phyloP scores from a whole-genome alignment of 2,113 vertebrate species.

The Nothocercus nigrocapillus region DNA sequence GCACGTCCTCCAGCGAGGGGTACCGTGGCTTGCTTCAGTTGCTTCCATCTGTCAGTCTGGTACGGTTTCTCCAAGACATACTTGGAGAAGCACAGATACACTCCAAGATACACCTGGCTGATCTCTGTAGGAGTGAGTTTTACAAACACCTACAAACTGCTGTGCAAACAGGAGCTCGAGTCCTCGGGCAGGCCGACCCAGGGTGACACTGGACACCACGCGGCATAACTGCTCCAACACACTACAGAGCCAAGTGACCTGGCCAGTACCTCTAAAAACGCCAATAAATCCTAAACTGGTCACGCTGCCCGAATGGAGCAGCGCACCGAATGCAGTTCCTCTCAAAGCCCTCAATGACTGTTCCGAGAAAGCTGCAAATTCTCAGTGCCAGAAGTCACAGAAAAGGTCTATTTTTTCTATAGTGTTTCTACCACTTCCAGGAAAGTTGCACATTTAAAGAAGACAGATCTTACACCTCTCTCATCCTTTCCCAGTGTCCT shows the following conservation, averaged over 20 bases:
- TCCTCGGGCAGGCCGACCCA: not conserved
- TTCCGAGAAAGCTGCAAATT: not conserved
- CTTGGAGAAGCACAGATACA: no score
- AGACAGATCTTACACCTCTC: not conserved
- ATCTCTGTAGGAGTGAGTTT: not conserved
- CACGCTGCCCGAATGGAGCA: not conserved
- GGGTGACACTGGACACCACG: not conserved
- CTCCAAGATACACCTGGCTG: not conserved
- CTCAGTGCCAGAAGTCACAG: not conserved
- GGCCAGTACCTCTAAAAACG: not conserved
- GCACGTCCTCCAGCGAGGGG: not conserved
- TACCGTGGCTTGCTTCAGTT: not conserved
- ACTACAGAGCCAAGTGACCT: fast-evolving
- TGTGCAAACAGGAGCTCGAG: not conserved
- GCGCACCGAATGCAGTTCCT: not conserved
- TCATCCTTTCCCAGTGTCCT: not conserved
- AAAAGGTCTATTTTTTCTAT: not conserved
- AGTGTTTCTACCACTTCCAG: not conserved
- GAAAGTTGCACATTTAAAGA: not conserved
- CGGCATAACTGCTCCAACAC: not conserved
- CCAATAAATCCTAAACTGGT: not conserved
- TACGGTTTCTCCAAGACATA: not conserved
- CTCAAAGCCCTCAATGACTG: not conserved
- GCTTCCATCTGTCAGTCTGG: not conserved
- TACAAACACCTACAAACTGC: fast-evolving